Base-by-base conservation (phyloP, 2,888 invertebrate species). In the Torymus aiolomorphi region DNA sequence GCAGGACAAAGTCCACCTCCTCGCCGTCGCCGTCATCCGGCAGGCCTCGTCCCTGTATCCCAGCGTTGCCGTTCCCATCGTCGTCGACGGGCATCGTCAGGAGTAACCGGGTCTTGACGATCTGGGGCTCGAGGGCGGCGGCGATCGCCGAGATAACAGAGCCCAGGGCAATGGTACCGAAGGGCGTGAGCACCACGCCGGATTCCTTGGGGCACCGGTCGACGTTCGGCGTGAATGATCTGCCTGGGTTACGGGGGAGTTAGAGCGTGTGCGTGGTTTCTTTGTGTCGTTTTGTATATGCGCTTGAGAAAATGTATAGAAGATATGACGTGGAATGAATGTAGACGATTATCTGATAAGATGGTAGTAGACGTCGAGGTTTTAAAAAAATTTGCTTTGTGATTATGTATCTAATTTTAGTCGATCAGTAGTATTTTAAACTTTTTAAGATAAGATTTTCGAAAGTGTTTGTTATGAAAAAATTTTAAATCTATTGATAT, bases 181-280 rank as follows among this genome's bases (percentile, higher is more conserved):
- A 94, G 3, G 91, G 90, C 0, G 94, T 93, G 86, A 93, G 91
- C 12, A 95, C 90, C 0, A 94, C 93, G 0, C 95, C 95, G 54
- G 92, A 91, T 91, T 95, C 94, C 80, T 93, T 91, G 0, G 95
- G 94, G 86, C 95, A 95, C 84, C 92, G 13, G 8, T 73, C 24
- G 24, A 2, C 49, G 12, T 12, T n/a, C n/a, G 72, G 5, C 10
- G 13, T n/a, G 10, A 42, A 2, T 14, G 76, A 65, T 66, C 67
- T 73, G 51, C 72, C 72, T 76, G 24, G 52, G 57, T 74, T 16
- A 63, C 14, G 42, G 4, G 42, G 8, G 1, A 42, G 42, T 42
- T 42, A 42, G 42, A 42, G 42, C 42, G 42, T 42, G 42, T 42
- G 42, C 1, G 42, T 8, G 42, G 8, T 42, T 42, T 8, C 42